Evolutionary conservation across 2,113 vertebrate species (phyloP), one percentile per base, ranked within the genome.

Genomic region (Himantopus leucocephalus): DNA sequence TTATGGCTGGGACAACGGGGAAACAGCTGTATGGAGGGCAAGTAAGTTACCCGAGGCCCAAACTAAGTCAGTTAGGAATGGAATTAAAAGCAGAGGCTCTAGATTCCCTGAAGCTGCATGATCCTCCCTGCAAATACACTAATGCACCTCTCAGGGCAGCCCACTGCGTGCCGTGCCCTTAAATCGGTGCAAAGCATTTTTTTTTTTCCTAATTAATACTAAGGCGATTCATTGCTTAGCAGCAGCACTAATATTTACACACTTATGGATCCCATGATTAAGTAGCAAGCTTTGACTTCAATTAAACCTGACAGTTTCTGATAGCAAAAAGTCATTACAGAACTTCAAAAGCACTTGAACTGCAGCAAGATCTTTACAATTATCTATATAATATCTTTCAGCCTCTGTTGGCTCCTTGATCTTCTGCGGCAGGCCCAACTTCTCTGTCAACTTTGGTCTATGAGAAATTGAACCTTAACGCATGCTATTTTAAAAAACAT

Each of bases 231-330:
- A 88, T 71, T 94, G 75, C 85, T 89, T 91, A 91, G 68, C 55
- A 95, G 81, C 76, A 89, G 62, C 78, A 89, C 53, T 94, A 90
- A 81, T 95, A 90, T 96, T 95, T 94, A 95, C 73, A 63, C 77
- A 80, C 83, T 66, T 92, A 91, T 5, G 58, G 43, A 80, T 87
- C 74, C 95, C 74, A 80, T 76, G 91, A 94, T 90, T 93, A 76
- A 91, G 81, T 75, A 93, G 73, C 66, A 89, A 94, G 83, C 39
- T 90, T 88, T 94, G 89, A 85, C 92, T 97, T 96, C 77, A 95
- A 93, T 97, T 95, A 96, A 87, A 96, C 67, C 71, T 95, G 87
- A 47, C 72, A 88, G 73, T 79, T 96, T 96, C 58, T 96, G 89
- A 95, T 94, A 92, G 68, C 68, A 95, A 58, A 48, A 94, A 92